phyloP scores from a whole-genome alignment of 2,113 vertebrate species.

The Lepus americanus region DNA sequence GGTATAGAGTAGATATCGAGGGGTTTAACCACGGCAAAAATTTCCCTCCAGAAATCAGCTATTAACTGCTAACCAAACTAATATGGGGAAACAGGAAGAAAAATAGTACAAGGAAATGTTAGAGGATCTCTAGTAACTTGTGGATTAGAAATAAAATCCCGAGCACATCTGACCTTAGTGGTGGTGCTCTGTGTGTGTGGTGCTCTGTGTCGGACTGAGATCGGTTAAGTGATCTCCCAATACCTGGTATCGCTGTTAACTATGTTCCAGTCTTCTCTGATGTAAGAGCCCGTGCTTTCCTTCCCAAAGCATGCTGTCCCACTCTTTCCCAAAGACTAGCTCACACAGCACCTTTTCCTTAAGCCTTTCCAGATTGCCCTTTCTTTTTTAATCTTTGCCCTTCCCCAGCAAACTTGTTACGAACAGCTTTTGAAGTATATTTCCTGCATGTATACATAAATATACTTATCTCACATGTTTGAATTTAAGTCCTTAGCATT shows the following conservation, averaged over 20 bases:
- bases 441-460: background rate
- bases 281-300: background rate
- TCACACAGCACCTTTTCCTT: background rate
- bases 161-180: background rate
- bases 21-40: background rate
- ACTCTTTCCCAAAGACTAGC: background rate
- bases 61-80: background rate
- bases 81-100: background rate
- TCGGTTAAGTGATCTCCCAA: background rate
- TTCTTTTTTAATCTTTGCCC: background rate
- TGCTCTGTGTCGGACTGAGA: background rate
- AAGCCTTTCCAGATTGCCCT: background rate
- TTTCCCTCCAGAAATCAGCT: background rate
- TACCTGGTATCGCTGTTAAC: background rate
- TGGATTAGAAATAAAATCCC: background rate
- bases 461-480: background rate
- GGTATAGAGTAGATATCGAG: background rate
- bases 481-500: constrained; percentile 19
- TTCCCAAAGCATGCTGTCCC: background rate
- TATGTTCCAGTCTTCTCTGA: background rate
- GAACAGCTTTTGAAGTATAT: background rate
- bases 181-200: background rate
- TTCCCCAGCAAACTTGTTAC: constrained; percentile 6
- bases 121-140: background rate
- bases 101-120: background rate